Percentiles rank a stretch among this genome's conserved stretches.
These are phyloP conservation scores for Asarcornis scutulata DNA, from an alignment of 2,113 vertebrate species.

Conservation along the genomic window DNA sequence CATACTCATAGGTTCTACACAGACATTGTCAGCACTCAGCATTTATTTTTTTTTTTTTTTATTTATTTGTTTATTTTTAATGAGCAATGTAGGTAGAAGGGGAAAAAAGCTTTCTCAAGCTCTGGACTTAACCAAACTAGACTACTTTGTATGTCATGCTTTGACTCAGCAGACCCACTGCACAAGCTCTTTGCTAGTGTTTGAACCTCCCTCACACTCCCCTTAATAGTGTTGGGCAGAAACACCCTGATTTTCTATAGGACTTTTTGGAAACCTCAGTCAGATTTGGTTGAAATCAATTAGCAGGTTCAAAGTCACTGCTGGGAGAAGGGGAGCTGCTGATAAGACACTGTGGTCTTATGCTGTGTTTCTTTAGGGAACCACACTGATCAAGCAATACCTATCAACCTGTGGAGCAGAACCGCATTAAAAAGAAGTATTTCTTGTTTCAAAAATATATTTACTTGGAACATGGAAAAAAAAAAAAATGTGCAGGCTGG, in stretches of 20 bases:
- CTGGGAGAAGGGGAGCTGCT: not conserved
- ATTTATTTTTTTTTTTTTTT: not conserved
- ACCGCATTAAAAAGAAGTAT: not conserved
- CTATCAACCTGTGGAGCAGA: not conserved
- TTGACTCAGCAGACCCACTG: not conserved
- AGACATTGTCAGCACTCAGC: not conserved
- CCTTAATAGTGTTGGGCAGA: accelerated
- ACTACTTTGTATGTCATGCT: not conserved
- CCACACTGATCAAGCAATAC: not conserved
- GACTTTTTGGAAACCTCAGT: not conserved
- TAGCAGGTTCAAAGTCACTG: not conserved
- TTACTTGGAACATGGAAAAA: not conserved
- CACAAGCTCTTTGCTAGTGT: not conserved
- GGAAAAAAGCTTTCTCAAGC: not conserved
- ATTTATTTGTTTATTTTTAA: not conserved
- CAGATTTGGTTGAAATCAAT: not conserved
- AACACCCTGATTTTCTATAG: not conserved
- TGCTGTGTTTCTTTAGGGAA: not conserved
- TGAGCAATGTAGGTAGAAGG: not conserved
- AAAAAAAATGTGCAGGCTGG: not conserved
- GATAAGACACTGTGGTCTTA: not conserved
- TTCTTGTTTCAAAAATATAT: not conserved
- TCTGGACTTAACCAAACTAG: not conserved
- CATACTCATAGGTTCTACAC: not conserved
- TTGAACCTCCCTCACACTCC: accelerated